Percentiles rank a stretch among this genome's conserved stretches.
Evolutionary conservation across 2,113 vertebrate genomes (phyloP).

Genomic region (Rutilus rutilus): DNA sequence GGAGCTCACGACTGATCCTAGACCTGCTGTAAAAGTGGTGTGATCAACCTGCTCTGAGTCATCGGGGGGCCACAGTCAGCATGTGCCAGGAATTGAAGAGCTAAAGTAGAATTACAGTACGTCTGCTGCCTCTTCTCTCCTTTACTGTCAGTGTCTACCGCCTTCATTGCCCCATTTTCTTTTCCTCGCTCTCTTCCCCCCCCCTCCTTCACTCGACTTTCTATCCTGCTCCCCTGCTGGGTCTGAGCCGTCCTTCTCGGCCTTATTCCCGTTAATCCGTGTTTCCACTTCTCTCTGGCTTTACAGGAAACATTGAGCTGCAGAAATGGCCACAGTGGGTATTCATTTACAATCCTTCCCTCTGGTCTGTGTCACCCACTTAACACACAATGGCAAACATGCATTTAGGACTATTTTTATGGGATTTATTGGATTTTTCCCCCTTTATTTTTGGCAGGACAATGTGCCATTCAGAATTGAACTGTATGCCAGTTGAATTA

Average conservation of each 20-base stretch:
- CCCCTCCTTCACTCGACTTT: conserved; percentile 21
- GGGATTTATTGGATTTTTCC: not conserved
- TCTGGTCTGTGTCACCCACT: not conserved
- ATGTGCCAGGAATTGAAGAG: conserved; percentile 43
- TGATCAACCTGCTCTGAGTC: conserved; percentile 48
- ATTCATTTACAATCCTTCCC: conserved; percentile 4
- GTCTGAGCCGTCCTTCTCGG: conserved; percentile 16
- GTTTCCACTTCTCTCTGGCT: not conserved
- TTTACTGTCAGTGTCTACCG: conserved; percentile 55
- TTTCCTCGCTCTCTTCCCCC: conserved; percentile 1
- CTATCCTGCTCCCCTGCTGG: conserved; percentile 14
- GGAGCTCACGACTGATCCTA: not conserved
- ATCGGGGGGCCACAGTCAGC: conserved; percentile 31
- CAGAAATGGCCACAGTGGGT: conserved; percentile 1
- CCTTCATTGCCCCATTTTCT: conserved; percentile 54
- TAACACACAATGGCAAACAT: not conserved
- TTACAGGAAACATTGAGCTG: conserved; percentile 29
- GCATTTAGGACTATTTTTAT: not conserved
- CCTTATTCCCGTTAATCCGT: conserved; percentile 14
- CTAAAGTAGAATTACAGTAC: conserved; percentile 7
- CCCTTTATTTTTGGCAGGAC: not conserved
- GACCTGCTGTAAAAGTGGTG: conserved; percentile 24
- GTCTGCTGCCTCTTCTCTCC: conserved; percentile 53
- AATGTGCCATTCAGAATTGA: not conserved
- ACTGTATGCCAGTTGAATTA: not conserved